phyloP scores from a whole-genome alignment of 2,888 invertebrate species.

The Drosophila kuntzei region DNA sequence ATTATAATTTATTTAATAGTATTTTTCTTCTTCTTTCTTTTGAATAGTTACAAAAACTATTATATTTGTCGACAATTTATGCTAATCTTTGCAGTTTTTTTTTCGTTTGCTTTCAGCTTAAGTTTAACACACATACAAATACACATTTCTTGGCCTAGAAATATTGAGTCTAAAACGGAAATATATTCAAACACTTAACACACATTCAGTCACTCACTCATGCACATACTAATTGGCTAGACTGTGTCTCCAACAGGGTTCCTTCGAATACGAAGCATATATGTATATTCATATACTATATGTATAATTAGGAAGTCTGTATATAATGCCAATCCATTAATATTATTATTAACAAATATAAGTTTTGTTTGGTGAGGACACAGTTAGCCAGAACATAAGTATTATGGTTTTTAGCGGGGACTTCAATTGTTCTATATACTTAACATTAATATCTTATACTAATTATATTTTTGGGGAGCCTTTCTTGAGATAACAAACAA shows the following conservation, averaged over 20 bases:
- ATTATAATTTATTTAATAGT: slow-evolving; percentile 67
- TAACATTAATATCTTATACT: slow-evolving; percentile 37
- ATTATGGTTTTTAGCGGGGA: slow-evolving; percentile 6
- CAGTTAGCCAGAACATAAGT: slow-evolving; percentile 38
- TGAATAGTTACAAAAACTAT: slow-evolving; percentile 78
- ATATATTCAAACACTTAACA: slow-evolving; percentile 28
- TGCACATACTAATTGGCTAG: slow-evolving; percentile 47
- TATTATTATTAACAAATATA: slow-evolving; percentile 41
- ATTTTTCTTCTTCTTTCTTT: slow-evolving; percentile 47
- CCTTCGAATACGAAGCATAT: slow-evolving; percentile 59
- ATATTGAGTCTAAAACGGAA: slow-evolving; percentile 63
- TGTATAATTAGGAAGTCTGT: slow-evolving; percentile 59
- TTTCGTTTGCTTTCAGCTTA: slow-evolving; percentile 61
- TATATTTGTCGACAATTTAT: slow-evolving; percentile 70
- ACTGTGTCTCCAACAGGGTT: slow-evolving; percentile 46
- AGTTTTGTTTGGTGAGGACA: slow-evolving; percentile 40
- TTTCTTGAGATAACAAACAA: slow-evolving; percentile 38
- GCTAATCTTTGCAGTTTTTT: slow-evolving; percentile 72
- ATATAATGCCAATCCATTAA: slow-evolving; percentile 41
- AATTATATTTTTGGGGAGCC: slow-evolving; percentile 47
- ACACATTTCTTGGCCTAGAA: slow-evolving; percentile 67
- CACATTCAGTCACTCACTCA: slow-evolving; percentile 30
- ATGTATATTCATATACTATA: slow-evolving; percentile 19
- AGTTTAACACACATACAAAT: slow-evolving; percentile 33
- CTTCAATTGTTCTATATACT: slow-evolving; percentile 63